Base-by-base conservation (phyloP, 1,140 invertebrate species). In the Eumeta japonica region DNA sequence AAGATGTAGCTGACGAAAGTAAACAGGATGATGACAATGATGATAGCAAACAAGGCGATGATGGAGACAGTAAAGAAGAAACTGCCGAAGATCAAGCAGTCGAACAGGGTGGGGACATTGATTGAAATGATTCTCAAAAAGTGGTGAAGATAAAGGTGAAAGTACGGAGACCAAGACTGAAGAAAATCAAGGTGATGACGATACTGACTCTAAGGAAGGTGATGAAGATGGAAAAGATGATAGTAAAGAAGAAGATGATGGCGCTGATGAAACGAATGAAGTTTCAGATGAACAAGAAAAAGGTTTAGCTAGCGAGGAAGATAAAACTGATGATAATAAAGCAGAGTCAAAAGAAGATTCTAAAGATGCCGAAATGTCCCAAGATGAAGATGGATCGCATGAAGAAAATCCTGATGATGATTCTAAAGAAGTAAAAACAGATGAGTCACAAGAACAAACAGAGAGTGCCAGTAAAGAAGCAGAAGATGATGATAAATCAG, bases 181-280 rank as follows among this genome's bases (percentile, higher is more conserved):
- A 31, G 44, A 48, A 55, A 43, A 46, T 24, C 45, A 27, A 31
- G 53, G 36, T 31, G 49, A 52, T 28, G 49, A 52, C 24, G 49
- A 59, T 20, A 53, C 48, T 27, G 54, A 55, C 3, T 55, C 51
- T 37, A 48, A 54, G 45, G 50, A 54, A 34, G 46, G 53, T 14
- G 50, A 52, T 19, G 37, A 27, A 17, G 43, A 45, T 9, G 55
- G 62, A 31, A 46, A 31, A 28, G 66, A 51, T 15, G 54, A 52
- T 14, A 42, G 16, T 7, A 56, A 64, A 35, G 64, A 65, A 37
- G 58, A 59, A 18, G 60, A 53, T 44, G 58, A 66, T 56, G 58
- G 55, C 65, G 64, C 58, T 55, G 66, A 68, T 58, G 66, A 77
- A 62, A 64, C 71, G 48, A 55, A 56, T 59, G 67, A 64, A 48